phyloP scores from a whole-genome alignment of 2,113 vertebrate genomes.

The Microcebus murinus region DNA sequence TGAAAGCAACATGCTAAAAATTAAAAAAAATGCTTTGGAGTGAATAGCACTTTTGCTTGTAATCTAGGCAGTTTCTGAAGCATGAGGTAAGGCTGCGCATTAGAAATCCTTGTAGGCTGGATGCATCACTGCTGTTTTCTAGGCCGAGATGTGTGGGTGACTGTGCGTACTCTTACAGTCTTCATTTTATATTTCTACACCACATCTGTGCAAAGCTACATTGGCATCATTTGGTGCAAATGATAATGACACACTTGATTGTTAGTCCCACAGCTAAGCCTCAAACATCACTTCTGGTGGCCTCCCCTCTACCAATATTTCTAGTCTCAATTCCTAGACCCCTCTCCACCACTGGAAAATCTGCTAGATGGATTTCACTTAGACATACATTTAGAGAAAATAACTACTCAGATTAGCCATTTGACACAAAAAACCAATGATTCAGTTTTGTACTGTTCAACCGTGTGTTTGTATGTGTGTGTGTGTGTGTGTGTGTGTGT shows the following conservation, averaged over 20 bases:
- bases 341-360: not conserved
- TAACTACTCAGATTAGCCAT: not conserved
- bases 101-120: not conserved
- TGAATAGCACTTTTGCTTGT: constrained; percentile 14
- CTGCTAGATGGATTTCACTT: not conserved
- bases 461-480: not conserved
- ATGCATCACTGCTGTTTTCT: not conserved
- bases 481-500: not conserved
- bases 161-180: not conserved
- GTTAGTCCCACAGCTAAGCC: not conserved
- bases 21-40: not conserved
- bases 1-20: constrained; percentile 33
- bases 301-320: not conserved
- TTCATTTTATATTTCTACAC: not conserved
- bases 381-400: not conserved
- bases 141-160: not conserved
- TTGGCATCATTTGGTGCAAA: not conserved
- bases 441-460: not conserved
- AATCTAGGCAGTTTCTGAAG: not conserved
- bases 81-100: not conserved
- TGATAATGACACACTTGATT: not conserved
- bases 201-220: not conserved
- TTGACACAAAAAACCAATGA: not conserved
- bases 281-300: not conserved
- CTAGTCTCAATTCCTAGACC: not conserved